A percentile compares a stretch with the other conserved stretches of the same genome.
phyloP scores from a whole-genome alignment of 2,888 invertebrate genomes.

The Chromoteleia sp. region DNA sequence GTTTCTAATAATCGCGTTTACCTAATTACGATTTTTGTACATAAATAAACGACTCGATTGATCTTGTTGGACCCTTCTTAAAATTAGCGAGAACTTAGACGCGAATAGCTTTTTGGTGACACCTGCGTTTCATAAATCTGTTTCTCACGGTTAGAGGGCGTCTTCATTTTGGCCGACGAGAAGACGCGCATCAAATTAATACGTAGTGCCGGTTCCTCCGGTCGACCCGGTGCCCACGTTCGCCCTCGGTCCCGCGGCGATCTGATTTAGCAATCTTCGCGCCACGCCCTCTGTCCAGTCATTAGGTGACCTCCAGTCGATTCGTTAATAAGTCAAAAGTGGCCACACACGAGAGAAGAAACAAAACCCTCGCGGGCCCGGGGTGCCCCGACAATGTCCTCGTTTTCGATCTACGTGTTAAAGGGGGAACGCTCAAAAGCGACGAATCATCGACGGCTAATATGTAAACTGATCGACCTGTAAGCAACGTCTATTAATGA shows the following conservation, averaged over 20 bases:
- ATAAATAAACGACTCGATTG: no score
- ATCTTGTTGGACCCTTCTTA: not conserved
- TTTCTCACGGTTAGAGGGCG: slow-evolving; percentile 60
- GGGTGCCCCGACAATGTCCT: slow-evolving; percentile 26
- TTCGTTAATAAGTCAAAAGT: slow-evolving; percentile 83
- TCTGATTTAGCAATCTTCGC: slow-evolving; percentile 80
- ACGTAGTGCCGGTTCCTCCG: slow-evolving; percentile 25
- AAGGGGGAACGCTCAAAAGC: slow-evolving; percentile 70
- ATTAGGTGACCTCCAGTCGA: slow-evolving; percentile 79
- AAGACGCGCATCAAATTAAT: slow-evolving; percentile 42
- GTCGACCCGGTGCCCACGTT: slow-evolving; percentile 42
- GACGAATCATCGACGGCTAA: slow-evolving; percentile 83
- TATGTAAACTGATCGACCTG: slow-evolving; percentile 82
- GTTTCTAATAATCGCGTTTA: no score
- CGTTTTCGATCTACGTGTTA: slow-evolving; percentile 39
- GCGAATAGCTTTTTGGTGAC: slow-evolving; percentile 7
- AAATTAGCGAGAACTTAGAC: not conserved
- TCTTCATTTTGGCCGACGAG: slow-evolving; percentile 42
- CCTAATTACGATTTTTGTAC: no score
- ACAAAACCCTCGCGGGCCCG: slow-evolving; percentile 51
- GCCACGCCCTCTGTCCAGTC: slow-evolving; percentile 83
- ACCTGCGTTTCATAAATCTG: slow-evolving; percentile 59
- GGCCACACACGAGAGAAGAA: slow-evolving; percentile 78
- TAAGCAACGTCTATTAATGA: slow-evolving; percentile 77
- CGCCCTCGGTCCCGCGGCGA: slow-evolving; percentile 56